phyloP scores from a whole-genome alignment of 2,797 vertebrate species.

The Sebastes vulpes region DNA sequence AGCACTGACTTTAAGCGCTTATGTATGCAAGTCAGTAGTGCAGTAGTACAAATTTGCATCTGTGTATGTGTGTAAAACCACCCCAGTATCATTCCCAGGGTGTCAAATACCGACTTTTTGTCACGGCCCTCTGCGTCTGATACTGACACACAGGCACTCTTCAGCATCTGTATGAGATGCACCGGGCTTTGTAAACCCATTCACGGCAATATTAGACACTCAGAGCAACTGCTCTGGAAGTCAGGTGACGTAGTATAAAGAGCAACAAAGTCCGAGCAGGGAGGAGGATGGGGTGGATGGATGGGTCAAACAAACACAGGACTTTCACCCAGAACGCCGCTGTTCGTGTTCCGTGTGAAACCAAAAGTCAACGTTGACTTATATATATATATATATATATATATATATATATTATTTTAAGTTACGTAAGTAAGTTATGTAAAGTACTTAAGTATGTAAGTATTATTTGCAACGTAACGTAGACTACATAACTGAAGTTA shows the following conservation, averaged over 20 bases:
- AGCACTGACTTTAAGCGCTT: not conserved
- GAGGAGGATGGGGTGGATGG: rapidly evolving
- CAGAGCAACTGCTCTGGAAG: not conserved
- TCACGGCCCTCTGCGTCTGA: rapidly evolving
- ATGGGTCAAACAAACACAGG: not conserved
- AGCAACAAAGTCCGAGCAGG: not conserved
- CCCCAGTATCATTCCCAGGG: not conserved
- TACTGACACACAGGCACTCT: not conserved
- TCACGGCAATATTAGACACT: not conserved
- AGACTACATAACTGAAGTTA: not conserved
- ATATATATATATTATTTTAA: not conserved
- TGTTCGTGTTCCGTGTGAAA: not conserved
- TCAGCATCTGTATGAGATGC: not conserved
- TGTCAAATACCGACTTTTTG: not conserved
- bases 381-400: no score
- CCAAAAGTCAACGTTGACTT: not conserved
- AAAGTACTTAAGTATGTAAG: not conserved
- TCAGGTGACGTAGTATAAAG: rapidly evolving
- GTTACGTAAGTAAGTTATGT: not conserved
- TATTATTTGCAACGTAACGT: no score
- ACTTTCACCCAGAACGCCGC: rapidly evolving
- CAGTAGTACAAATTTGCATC: not conserved
- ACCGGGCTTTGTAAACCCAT: not conserved
- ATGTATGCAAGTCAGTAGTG: not conserved
- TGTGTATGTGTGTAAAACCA: not conserved